These are phyloP conservation scores for Calycopis cecrops DNA, from an alignment of 1,140 invertebrate genomes.

Conservation along the genomic window DNA sequence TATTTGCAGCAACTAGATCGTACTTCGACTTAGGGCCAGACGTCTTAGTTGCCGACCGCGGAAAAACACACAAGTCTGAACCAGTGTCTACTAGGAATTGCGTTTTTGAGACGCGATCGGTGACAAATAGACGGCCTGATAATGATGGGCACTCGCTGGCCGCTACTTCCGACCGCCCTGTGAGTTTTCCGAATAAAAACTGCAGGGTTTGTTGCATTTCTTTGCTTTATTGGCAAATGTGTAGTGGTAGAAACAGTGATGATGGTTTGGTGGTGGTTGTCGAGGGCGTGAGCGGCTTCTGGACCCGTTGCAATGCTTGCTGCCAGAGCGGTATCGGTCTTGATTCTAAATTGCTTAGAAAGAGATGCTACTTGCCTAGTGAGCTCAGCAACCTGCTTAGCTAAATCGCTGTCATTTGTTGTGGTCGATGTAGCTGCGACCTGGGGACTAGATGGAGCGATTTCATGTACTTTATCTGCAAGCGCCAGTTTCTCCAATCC, in stretches of 20 bases:
- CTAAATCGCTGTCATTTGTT: neutral
- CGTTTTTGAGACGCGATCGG: conserved; percentile 24
- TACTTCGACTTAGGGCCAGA: conserved; percentile 22
- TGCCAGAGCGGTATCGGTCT: conserved; percentile 3
- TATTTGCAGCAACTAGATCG: conserved; percentile 33
- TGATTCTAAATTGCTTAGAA: no score
- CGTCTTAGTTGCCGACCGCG: conserved; percentile 25
- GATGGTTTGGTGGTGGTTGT: conserved; percentile 21
- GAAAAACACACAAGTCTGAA: conserved; percentile 38
- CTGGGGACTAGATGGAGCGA: neutral
- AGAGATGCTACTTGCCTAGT: neutral
- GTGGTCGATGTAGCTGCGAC: no score
- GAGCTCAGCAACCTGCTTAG: conserved; percentile 5
- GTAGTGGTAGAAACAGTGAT: conserved; percentile 33
- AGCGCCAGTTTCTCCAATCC: no score
- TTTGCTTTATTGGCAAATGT: conserved; percentile 23
- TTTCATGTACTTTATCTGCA: no score
- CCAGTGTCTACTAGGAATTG: conserved; percentile 36
- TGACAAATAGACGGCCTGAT: conserved; percentile 32
- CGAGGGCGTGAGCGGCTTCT: conserved; percentile 7
- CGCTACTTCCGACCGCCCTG: conserved; percentile 31
- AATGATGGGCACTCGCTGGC: conserved; percentile 26
- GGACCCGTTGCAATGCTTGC: neutral
- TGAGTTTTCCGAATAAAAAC: conserved; percentile 27
- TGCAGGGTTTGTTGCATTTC: conserved; percentile 28